Evolutionary conservation across 92 coral and sea anemone genomes (phyloP), one percentile per base, ranked within the genome.

Genomic region (Pocillopora meandrina): DNA sequence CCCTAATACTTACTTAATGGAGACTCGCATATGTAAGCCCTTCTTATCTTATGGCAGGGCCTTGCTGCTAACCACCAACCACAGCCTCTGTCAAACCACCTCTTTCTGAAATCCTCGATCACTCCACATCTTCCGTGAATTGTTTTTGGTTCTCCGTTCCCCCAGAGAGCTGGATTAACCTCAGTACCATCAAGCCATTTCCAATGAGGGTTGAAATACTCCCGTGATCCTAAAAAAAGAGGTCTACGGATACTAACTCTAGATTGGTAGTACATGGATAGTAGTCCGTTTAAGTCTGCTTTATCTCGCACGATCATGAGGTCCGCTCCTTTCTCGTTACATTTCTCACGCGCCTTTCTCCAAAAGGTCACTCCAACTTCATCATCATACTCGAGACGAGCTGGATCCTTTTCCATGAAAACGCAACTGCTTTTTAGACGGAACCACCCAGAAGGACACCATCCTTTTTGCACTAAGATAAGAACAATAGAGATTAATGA

Each of bases 31-130:
- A 75, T 59, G 65, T 59, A 75, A 57, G 65, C 65, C 34, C 65
- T 15, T 52, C 35, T 13, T 5, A 20, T 56, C 14, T 9, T 13
- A 19, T 34, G 18, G 52, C 79, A 75, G 12, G 2, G 13, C 13
- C 17, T 59, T 16, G 23, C 21, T 12, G 79, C 26, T 15, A 75
- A 47, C 79, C 79, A 75, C 79, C 79, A 75, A 33, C 79, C 79
- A 20, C 79, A 75, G 20, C 79, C 65, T 75, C 65, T 59, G 23
- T 75, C 10, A 57, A 26, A 57, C 79, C 52, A 58, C 49, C 79
- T 14, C 34, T 15, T 75, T 33, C 60, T 65, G 60, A 75, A 75
- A 65, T 75, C 60, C 13, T 75, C 79, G 57, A 75, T 26, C 56
- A 55, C 65, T 57, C 79, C 79, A 26, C 79, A 75, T 33, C 79